phyloP scores from a whole-genome alignment of 2,888 invertebrate genomes.

The Pseudoips prasinana region DNA sequence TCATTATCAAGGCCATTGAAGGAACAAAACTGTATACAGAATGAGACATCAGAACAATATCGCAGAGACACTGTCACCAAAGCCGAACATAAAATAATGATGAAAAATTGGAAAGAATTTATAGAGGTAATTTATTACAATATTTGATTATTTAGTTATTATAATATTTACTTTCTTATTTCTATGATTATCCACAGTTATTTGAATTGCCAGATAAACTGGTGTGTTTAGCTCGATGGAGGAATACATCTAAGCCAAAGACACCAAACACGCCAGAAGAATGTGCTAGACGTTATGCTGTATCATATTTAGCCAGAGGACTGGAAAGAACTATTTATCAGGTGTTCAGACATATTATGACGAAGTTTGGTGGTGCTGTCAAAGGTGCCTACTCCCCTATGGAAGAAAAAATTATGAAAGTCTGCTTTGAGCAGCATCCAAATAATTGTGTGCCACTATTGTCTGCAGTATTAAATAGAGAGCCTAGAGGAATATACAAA shows the following conservation, averaged over 20 bases:
- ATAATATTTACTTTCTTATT: constrained; percentile 4
- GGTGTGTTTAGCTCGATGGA: constrained; percentile 57
- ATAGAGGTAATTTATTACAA: constrained; percentile 42
- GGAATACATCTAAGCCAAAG: constrained; percentile 43
- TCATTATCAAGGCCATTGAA: constrained; percentile 44
- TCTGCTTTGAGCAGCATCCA: constrained; percentile 52
- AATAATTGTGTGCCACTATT: constrained; percentile 42
- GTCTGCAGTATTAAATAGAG: constrained; percentile 49
- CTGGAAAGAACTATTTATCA: constrained; percentile 58
- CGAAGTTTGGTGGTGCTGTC: constrained; percentile 36
- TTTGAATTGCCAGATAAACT: constrained; percentile 58
- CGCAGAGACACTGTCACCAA: constrained; percentile 47
- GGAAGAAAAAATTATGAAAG: constrained; percentile 62
- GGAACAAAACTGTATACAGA: constrained; percentile 8
- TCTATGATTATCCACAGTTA: constrained; percentile 38
- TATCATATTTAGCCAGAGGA: constrained; percentile 57
- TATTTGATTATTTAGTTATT: not conserved
- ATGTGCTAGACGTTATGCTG: constrained; percentile 48
- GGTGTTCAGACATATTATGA: constrained; percentile 51
- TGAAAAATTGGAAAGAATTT: constrained; percentile 58
- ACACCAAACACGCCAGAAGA: constrained; percentile 45
- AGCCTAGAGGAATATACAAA: constrained; percentile 56
- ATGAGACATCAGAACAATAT: constrained; percentile 32
- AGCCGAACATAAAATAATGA: constrained; percentile 50
- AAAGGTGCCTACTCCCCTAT: constrained; percentile 45